phyloP scores from a whole-genome alignment of 2,797 vertebrate species.

The Danionella dracula region DNA sequence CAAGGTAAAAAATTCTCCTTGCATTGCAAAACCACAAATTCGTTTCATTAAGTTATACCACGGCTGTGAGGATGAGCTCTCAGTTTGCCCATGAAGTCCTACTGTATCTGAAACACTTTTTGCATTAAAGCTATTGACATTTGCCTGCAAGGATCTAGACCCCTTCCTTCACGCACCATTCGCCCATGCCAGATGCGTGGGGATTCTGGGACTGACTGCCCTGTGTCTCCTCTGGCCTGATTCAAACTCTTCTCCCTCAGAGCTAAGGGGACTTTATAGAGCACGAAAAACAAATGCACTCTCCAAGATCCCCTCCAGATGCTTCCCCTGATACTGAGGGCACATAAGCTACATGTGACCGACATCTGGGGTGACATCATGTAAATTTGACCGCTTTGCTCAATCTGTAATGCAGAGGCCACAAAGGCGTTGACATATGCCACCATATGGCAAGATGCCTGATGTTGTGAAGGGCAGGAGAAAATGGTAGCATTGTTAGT shows the following conservation, averaged over 20 bases:
- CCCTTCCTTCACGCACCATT: slow-evolving; percentile 8
- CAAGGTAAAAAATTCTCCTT: slow-evolving; percentile 25
- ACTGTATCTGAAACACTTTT: slow-evolving; percentile 6
- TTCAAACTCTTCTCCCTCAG: slow-evolving; percentile 13
- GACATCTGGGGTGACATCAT: slow-evolving; percentile 49
- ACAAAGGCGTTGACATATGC: slow-evolving; percentile 43
- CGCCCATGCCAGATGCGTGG: slow-evolving; percentile 16
- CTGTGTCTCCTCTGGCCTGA: background rate
- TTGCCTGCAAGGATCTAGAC: background rate
- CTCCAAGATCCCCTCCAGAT: slow-evolving; percentile 37
- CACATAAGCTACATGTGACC: slow-evolving; percentile 29
- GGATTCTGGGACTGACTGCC: slow-evolving; percentile 12
- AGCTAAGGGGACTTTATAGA: slow-evolving; percentile 25
- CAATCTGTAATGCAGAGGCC: slow-evolving; percentile 41
- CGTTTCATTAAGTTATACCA: background rate
- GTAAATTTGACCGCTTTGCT: slow-evolving; percentile 49
- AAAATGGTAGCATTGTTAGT: slow-evolving; percentile 10
- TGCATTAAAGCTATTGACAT: slow-evolving; percentile 24
- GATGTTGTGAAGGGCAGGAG: slow-evolving; percentile 19
- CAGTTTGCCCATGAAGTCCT: background rate
- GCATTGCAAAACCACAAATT: slow-evolving; percentile 26
- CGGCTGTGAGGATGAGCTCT: background rate
- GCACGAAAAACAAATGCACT: slow-evolving; percentile 27
- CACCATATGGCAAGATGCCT: slow-evolving; percentile 42
- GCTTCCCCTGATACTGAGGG: slow-evolving; percentile 38